Evolutionary conservation across 2,888 invertebrate genomes (phyloP).

Genomic region (Noctua janthe): DNA sequence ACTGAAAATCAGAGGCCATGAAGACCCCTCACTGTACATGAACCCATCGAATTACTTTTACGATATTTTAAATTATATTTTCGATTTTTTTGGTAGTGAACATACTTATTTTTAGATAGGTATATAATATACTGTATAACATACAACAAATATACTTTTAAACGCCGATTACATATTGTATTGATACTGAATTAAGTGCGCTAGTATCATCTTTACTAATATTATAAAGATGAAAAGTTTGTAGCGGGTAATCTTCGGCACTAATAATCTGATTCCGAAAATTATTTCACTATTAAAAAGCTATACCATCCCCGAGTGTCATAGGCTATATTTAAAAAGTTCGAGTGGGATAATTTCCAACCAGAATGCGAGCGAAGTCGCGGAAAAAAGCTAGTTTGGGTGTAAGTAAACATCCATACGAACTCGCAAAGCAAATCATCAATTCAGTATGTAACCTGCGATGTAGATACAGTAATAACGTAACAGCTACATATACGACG

Average conservation of each 20-base stretch:
- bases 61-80: not conserved
- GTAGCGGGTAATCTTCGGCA: not conserved
- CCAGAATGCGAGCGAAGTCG: not conserved
- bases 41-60: not conserved
- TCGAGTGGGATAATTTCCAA: not conserved
- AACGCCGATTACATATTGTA: constrained; percentile 9
- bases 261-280: not conserved
- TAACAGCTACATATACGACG: constrained; percentile 30
- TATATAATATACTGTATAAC: constrained; percentile 11
- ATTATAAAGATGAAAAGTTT: not conserved
- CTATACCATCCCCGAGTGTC: no score
- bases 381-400: not conserved
- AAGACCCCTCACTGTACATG: not conserved
- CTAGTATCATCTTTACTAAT: not conserved
- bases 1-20: not conserved
- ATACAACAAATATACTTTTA: constrained; percentile 8
- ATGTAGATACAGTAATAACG: not conserved
- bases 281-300: not conserved
- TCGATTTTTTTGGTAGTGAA: not conserved
- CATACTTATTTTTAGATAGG: constrained; percentile 7
- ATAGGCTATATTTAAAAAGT: not conserved
- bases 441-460: constrained; percentile 13
- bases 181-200: no score
- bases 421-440: not conserved
- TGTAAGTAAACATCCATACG: not conserved